phyloP scores from a whole-genome alignment of 2,888 invertebrate genomes.

The Endomychus coccineus region DNA sequence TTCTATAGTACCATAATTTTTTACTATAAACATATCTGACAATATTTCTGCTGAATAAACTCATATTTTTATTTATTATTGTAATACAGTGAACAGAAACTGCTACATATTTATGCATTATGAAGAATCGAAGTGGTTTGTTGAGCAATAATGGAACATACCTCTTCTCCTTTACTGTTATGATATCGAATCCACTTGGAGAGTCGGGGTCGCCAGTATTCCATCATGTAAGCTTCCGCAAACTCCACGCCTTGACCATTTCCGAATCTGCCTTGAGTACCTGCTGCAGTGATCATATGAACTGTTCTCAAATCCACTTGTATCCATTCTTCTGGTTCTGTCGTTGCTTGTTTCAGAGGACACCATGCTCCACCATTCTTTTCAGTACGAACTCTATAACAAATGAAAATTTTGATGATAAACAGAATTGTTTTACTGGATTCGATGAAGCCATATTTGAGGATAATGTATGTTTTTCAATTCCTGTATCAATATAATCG shows the following conservation, averaged over 20 bases:
- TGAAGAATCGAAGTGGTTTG: no score
- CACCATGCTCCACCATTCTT: slow-evolving; percentile 90
- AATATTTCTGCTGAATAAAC: no score
- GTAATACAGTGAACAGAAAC: no score
- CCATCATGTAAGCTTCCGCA: slow-evolving; percentile 75
- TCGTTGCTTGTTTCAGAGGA: slow-evolving; percentile 73
- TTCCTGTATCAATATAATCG: no score
- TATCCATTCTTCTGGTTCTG: slow-evolving; percentile 69
- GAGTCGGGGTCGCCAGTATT: slow-evolving; percentile 75
- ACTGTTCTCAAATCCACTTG: slow-evolving; percentile 72
- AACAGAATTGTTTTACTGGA: no score
- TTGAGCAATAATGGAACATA: slow-evolving; percentile 44
- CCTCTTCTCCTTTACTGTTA: slow-evolving; percentile 70
- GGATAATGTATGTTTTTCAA: no score
- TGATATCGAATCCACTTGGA: slow-evolving; percentile 78
- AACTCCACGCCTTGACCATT: slow-evolving; percentile 86
- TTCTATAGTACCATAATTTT: no score
- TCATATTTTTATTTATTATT: no score
- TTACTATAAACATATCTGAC: no score
- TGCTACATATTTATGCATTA: no score
- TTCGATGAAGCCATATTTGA: no score
- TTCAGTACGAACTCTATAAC: slow-evolving; percentile 71
- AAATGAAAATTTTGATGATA: no score
- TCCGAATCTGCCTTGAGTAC: slow-evolving; percentile 85
- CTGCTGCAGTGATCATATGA: slow-evolving; percentile 76